Evolutionary conservation across 2,113 vertebrate species (phyloP).

Genomic region (Otocyon megalotis): DNA sequence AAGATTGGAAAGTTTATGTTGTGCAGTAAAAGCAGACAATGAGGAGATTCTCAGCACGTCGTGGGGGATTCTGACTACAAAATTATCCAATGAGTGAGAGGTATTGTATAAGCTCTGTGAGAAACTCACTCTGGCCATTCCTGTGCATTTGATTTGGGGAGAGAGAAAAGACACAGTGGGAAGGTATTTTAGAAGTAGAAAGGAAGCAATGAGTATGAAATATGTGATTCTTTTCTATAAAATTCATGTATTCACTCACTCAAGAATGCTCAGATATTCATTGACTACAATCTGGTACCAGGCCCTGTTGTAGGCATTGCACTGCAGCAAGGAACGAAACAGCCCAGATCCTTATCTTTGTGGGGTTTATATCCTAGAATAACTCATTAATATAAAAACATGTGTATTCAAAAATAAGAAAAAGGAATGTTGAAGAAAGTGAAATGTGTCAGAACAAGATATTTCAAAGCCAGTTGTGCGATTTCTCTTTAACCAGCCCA

Average conservation of each 20-base stretch:
- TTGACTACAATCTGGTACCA: not conserved
- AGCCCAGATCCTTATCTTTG: not conserved
- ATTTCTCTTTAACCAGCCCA: not conserved
- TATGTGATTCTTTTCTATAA: conserved; percentile 29
- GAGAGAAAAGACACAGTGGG: conserved; percentile 18
- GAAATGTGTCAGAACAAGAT: not conserved
- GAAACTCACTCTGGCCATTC: not conserved
- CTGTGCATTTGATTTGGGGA: not conserved
- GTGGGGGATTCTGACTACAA: not conserved
- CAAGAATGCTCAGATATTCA: conserved; percentile 36
- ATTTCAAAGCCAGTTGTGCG: not conserved
- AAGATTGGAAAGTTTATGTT: not conserved
- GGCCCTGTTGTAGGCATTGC: not conserved
- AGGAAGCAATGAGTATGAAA: conserved; percentile 45
- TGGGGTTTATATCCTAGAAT: not conserved
- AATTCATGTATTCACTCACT: conserved; percentile 50
- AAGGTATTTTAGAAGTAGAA: conserved; percentile 58
- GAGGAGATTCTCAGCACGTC: not conserved
- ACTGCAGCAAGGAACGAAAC: not conserved
- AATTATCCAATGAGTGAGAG: not conserved
- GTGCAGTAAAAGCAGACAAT: not conserved
- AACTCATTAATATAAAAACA: not conserved
- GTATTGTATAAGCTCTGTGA: not conserved
- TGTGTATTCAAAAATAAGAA: not conserved
- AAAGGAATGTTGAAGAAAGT: not conserved